Evolutionary conservation across 2,797 vertebrate species (phyloP), one percentile per base, ranked within the genome.

Genomic region (Mastacembelus armatus): DNA sequence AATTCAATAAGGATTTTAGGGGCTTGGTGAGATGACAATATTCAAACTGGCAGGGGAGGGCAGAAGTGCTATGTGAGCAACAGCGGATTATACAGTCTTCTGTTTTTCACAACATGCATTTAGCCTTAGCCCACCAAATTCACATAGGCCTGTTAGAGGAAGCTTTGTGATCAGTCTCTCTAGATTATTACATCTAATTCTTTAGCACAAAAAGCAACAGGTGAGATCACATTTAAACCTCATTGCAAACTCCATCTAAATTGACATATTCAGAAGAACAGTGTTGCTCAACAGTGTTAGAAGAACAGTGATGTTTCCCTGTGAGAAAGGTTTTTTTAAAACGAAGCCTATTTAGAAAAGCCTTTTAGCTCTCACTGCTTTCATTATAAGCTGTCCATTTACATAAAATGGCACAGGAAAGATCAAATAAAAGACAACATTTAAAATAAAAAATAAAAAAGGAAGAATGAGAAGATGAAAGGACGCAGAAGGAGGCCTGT

Each of bases 1-100:
- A 81, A 89, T 87, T 91, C 87, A 87, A 88, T 87, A 85, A 86
- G 81, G 87, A 81, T 83, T 86, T 86, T 66, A 65, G 56, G 58
- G 42, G 74, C 78, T 78, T 57, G 51, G 70, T 76, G 78, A 74
- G 81, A 80, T 63, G 78, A 73, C 71, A 71, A 70, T 59, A 83
- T 76, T 74, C 26, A 54, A 62, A 54, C 49, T 57, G 68, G 63
- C 38, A 0, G 30, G 29, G 21, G 16, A n/a, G 5, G 11, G 15
- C 22, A 44, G 52, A 18, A 51, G 40, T 59, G 49, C 14, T 24
- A 6, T 62, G 15, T 0, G 7, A 24, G 54, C 8, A 8, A 45
- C 36, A 50, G 38, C 70, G 44, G 52, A 52, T 70, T 56, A 67
- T 27, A 22, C 15, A 45, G 42, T 32, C n/a, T 16, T 42, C 29